These are phyloP conservation scores for Macrotis lagotis DNA, from an alignment of 2,113 vertebrate species.

Conservation along the genomic window DNA sequence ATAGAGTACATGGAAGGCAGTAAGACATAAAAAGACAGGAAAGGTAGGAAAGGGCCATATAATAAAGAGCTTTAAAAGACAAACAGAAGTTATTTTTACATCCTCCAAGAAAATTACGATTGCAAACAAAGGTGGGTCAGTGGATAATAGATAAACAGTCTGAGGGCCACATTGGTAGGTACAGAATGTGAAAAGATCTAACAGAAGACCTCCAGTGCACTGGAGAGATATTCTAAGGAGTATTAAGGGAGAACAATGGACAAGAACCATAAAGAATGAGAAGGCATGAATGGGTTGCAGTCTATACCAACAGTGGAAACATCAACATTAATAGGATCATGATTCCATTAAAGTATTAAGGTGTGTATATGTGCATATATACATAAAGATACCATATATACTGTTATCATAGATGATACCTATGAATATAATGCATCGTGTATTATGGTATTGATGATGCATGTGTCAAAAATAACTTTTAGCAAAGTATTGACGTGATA, in stretches of 20 bases:
- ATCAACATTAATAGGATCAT: neutral
- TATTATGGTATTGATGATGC: neutral
- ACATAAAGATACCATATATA: neutral
- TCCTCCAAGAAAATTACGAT: neutral
- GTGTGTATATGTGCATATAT: neutral
- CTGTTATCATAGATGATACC: neutral
- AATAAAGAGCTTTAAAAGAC: neutral
- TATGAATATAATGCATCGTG: neutral
- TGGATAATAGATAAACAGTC: neutral
- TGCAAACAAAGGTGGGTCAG: neutral
- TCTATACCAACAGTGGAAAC: neutral
- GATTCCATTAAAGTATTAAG: neutral
- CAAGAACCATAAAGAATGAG: neutral
- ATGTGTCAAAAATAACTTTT: neutral
- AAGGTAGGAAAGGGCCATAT: neutral
- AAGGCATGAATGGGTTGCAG: neutral
- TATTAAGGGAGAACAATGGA: neutral
- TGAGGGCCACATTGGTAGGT: neutral
- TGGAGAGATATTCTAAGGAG: neutral
- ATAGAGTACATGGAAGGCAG: neutral
- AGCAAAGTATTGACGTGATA: neutral
- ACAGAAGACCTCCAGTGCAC: neutral
- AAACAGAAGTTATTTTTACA: neutral
- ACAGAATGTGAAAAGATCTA: neutral
- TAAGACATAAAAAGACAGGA: neutral